Conservation (phyloP, 2,113 vertebrate species). For the Anser cygnoides region DNA sequence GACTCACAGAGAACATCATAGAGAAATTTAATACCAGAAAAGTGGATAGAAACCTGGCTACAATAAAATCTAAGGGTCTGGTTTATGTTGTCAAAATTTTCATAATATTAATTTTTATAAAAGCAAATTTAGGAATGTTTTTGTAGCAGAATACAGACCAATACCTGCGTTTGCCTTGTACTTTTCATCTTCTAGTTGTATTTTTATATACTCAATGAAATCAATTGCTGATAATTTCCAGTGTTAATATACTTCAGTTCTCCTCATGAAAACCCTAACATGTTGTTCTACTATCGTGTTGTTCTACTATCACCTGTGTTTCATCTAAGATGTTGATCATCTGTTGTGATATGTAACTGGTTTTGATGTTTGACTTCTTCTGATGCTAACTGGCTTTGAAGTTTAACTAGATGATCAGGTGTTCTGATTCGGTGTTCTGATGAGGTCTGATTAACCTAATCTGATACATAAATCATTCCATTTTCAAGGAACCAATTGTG, state of each 20-base stretch:
- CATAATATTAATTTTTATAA: background rate
- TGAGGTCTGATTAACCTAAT: background rate
- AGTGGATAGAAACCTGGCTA: background rate
- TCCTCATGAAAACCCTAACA: accelerated
- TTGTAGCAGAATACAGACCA: background rate
- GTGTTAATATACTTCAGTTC: background rate
- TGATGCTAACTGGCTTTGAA: background rate
- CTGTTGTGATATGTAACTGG: background rate
- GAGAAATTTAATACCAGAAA: background rate
- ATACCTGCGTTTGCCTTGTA: background rate
- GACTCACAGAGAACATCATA: background rate
- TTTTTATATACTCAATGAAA: background rate
- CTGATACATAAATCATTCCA: background rate
- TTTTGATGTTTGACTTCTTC: background rate
- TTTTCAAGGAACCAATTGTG: background rate
- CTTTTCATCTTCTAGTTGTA: background rate
- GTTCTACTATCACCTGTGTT: background rate
- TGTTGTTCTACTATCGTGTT: background rate
- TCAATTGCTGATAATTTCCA: background rate
- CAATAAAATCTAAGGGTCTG: background rate
- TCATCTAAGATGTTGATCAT: background rate
- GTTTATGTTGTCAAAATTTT: background rate
- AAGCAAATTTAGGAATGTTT: background rate
- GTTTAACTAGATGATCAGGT: background rate
- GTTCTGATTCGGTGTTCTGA: background rate